Base-by-base conservation (phyloP, 2,888 invertebrate species). In the Chromoteleia sp. region DNA sequence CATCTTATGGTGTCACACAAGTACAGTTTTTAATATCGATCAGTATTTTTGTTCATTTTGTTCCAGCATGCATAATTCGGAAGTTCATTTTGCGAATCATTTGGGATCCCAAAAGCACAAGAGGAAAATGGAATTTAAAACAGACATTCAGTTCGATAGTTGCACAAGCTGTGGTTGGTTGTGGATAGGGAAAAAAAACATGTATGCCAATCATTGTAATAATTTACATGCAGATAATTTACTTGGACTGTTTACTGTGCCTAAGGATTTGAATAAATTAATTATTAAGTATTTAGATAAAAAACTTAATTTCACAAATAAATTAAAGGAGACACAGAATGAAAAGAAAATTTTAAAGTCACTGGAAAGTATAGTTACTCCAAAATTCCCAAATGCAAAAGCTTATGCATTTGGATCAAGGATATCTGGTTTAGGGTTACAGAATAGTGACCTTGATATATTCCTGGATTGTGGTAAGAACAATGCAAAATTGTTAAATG, bases 381-480 rank as follows among this genome's bases (percentile, higher is more conserved):
- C 21, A 2, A 15, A 59, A n/a, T 87, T 84, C 81, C 84, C 86
- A 1, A 19, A 70, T 2, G 86, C 86, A 0, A 92, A 92, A 84
- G 91, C 93, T 4, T 92, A 93, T 87, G 92, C 93, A n/a, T 95
- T 94, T 88, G 95, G 95, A 5, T 95, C 95, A 0, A 92, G 94
- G 43, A 89, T 93, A 0, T 93, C 93, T 19, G 94, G 94, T 1
- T 88, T 94, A 25, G 94, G 93, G 4, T 74, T 83, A 12, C 30
- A 52, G 19, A 81, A 86, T 5, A 90, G 90, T 30, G 89, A 90
- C 76, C 45, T 91, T 43, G 89, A 91, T 58, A 77, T 91, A 59
- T 91, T 87, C 75, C 75, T 91, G 48, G 89, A 91, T 63, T 88
- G 86, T 45, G 84, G 90, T 87, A 84, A 85, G 73, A 21, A 25